Evolutionary conservation across 2,888 invertebrate genomes (phyloP).

Genomic region (Ellobium chinense): DNA sequence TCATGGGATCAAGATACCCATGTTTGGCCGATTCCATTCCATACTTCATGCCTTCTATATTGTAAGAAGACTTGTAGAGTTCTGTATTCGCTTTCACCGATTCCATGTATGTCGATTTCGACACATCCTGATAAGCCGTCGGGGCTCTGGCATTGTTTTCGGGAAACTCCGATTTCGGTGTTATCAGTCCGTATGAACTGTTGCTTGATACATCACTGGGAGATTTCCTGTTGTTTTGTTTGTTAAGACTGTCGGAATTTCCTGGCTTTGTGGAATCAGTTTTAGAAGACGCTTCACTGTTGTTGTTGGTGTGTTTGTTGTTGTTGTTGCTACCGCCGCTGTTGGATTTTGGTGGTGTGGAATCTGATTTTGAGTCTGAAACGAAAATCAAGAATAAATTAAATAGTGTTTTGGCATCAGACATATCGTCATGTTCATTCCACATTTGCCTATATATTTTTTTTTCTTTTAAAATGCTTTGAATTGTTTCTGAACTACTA

Average conservation of each 20-base stretch:
- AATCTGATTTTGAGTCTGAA: slow-evolving; percentile 35
- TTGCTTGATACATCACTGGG: not conserved
- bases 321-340: not conserved
- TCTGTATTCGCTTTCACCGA: slow-evolving; percentile 1
- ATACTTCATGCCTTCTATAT: slow-evolving; percentile 22
- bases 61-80: slow-evolving; percentile 12
- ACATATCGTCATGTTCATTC: too few relatives aligned
- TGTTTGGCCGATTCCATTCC: slow-evolving; percentile 27
- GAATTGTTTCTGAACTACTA: too few relatives aligned
- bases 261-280: not conserved
- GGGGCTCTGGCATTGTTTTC: not conserved
- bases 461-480: too few relatives aligned
- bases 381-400: not conserved
- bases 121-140: slow-evolving; percentile 2
- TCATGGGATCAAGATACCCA: slow-evolving; percentile 32
- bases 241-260: not conserved
- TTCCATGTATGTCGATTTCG: slow-evolving; percentile 20
- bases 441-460: too few relatives aligned
- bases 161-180: slow-evolving; percentile 29
- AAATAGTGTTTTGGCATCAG: too few relatives aligned
- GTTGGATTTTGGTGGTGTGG: slow-evolving; percentile 2
- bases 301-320: not conserved
- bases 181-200: slow-evolving; percentile 5
- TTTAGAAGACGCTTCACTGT: slow-evolving; percentile 7
- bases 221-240: slow-evolving; percentile 8